phyloP scores from a whole-genome alignment of 2,888 invertebrate genomes.

The Heliconius sara region DNA sequence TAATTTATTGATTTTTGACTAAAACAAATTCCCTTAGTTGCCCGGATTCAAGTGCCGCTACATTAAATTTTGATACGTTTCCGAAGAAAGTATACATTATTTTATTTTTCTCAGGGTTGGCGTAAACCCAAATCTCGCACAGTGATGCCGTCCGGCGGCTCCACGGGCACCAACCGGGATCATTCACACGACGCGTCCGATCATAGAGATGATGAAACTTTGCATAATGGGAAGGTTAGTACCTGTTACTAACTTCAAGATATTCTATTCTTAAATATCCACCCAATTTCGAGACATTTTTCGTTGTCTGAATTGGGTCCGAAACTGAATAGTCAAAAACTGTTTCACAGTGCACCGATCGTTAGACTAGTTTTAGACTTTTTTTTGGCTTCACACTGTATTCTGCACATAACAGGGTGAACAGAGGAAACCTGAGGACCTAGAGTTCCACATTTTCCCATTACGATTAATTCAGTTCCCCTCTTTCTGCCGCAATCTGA shows the following conservation, averaged over 20 bases:
- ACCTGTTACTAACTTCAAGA: too few relatives aligned
- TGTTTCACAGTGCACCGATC: too few relatives aligned
- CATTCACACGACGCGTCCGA: conserved; percentile 61
- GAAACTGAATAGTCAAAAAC: too few relatives aligned
- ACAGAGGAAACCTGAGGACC: background rate
- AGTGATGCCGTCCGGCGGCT: conserved; percentile 85
- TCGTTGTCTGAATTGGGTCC: too few relatives aligned
- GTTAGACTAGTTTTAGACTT: background rate
- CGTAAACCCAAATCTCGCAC: conserved; percentile 91
- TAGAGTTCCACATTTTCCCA: too few relatives aligned
- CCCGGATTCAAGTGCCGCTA: background rate
- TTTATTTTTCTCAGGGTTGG: conserved; percentile 87
- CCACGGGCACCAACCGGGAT: conserved; percentile 67
- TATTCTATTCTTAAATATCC: too few relatives aligned
- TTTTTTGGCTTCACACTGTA: background rate
- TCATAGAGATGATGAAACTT: conserved; percentile 61
- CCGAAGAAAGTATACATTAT: background rate
- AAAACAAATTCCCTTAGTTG: background rate
- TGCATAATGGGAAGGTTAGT: conserved; percentile 70
- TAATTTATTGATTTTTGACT: too few relatives aligned
- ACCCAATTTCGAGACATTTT: too few relatives aligned
- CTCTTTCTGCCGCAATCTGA: too few relatives aligned
- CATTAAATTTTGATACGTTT: too few relatives aligned
- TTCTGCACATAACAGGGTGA: background rate
- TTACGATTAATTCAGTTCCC: too few relatives aligned